phyloP scores from a whole-genome alignment of 2,888 invertebrate species.

The Stenodema calcarata region DNA sequence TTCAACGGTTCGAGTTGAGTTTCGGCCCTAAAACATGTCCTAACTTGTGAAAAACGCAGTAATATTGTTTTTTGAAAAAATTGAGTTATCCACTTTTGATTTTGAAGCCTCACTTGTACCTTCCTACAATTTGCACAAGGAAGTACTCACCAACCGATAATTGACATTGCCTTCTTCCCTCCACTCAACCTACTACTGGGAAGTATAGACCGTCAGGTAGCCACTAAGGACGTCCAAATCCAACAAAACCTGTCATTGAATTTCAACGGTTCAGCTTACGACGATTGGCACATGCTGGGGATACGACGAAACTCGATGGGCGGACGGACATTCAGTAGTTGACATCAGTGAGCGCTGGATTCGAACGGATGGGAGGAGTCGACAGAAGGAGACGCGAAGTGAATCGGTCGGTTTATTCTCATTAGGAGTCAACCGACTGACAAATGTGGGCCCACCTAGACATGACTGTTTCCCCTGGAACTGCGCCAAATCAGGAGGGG shows the following conservation, averaged over 20 bases:
- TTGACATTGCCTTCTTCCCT: no score
- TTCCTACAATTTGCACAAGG: no score
- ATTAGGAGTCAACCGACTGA: conserved; percentile 44
- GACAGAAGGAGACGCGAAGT: neutral
- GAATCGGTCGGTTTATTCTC: conserved; percentile 29
- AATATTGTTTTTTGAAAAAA: no score
- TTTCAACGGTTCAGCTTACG: neutral
- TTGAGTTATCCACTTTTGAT: no score
- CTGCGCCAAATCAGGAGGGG: neutral
- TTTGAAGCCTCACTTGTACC: no score
- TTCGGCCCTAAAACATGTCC: no score
- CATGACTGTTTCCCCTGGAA: conserved; percentile 11
- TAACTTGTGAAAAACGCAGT: no score
- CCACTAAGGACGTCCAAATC: no score
- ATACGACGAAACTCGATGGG: neutral
- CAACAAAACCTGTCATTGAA: neutral
- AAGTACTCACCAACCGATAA: no score
- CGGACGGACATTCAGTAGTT: neutral
- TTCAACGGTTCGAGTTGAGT: no score
- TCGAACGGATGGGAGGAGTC: conserved; percentile 11
- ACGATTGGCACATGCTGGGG: neutral
- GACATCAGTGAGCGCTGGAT: neutral
- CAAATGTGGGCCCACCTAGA: conserved; percentile 31
- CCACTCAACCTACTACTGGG: no score
- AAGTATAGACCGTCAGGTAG: no score